A percentile compares a stretch with the other conserved stretches of the same genome.
Conservation (phyloP, 1,140 invertebrate species). For the Holotrichia oblita region DNA sequence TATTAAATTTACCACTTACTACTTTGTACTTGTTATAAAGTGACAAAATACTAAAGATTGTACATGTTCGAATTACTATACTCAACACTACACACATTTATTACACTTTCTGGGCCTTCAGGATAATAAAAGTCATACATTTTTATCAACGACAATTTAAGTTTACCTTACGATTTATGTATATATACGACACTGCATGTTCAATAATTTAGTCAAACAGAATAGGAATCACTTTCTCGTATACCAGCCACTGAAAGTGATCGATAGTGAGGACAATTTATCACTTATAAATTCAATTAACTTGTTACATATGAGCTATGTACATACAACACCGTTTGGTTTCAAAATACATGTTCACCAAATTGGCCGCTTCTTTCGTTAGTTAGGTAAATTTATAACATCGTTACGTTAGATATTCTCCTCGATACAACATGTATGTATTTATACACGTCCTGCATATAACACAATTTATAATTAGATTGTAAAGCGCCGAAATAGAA, state of each 20-base stretch:
- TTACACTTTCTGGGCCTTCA: too few species aligned
- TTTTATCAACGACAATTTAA: too few species aligned
- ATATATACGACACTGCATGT: too few species aligned
- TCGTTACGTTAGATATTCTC: not conserved
- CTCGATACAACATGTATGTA: not conserved
- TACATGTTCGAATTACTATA: too few species aligned
- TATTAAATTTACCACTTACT: too few species aligned
- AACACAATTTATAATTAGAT: conserved; percentile 16
- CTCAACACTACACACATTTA: too few species aligned
- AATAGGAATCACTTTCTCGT: not conserved
- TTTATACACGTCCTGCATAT: not conserved
- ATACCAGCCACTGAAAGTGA: not conserved
- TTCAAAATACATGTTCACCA: not conserved
- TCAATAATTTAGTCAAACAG: too few species aligned
- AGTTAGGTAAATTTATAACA: not conserved
- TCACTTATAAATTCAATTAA: conserved; percentile 12
- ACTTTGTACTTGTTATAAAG: too few species aligned
- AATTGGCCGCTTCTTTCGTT: not conserved
- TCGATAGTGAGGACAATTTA: conserved; percentile 19
- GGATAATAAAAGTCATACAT: too few species aligned
- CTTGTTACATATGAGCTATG: not conserved
- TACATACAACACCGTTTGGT: too few species aligned
- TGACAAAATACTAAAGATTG: too few species aligned
- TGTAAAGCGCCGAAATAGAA: conserved; percentile 11
- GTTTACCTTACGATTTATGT: too few species aligned